Percentiles rank a stretch among this genome's conserved stretches.
These are phyloP conservation scores for Lagorchestes hirsutus DNA, from an alignment of 2,797 vertebrate genomes.

Conservation along the genomic window DNA sequence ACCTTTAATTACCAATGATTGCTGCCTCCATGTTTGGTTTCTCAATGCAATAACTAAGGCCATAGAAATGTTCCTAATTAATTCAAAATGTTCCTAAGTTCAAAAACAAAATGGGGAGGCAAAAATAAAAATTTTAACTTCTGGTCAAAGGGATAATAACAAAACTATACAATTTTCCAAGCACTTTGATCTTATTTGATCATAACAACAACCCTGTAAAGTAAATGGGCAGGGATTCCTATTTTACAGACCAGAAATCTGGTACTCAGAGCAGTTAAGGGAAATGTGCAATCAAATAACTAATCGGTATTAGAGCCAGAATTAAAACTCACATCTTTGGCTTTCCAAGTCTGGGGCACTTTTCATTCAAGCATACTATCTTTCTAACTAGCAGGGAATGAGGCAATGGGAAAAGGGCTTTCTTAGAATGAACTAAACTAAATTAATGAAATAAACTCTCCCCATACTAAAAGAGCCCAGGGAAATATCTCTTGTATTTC, in stretches of 20 bases:
- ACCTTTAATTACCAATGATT: conserved; percentile 32
- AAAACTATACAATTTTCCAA: not conserved
- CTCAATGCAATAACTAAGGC: conserved; percentile 43
- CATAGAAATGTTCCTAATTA: conserved; percentile 34
- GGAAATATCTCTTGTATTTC: not conserved
- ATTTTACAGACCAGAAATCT: not conserved
- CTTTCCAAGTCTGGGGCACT: not conserved
- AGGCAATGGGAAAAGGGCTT: not conserved
- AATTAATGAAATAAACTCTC: not conserved
- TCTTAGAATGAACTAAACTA: conserved; percentile 13
- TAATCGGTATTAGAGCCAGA: not conserved
- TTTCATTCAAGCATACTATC: too few relatives aligned
- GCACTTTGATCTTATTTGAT: not conserved
- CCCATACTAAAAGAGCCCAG: not conserved
- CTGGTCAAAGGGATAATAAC: not conserved
- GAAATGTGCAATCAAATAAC: not conserved
- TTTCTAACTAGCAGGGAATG: conserved; percentile 16
- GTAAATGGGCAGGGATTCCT: not conserved
- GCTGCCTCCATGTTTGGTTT: conserved; percentile 41
- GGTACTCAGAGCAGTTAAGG: not conserved
- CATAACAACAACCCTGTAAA: not conserved
- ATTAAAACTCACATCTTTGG: not conserved
- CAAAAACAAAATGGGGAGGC: conserved; percentile 53
- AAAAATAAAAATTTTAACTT: not conserved
- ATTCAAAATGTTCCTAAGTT: conserved; percentile 56